Evolutionary conservation across 2,113 vertebrate genomes (phyloP).

Genomic region (Puntigrus tetrazona): DNA sequence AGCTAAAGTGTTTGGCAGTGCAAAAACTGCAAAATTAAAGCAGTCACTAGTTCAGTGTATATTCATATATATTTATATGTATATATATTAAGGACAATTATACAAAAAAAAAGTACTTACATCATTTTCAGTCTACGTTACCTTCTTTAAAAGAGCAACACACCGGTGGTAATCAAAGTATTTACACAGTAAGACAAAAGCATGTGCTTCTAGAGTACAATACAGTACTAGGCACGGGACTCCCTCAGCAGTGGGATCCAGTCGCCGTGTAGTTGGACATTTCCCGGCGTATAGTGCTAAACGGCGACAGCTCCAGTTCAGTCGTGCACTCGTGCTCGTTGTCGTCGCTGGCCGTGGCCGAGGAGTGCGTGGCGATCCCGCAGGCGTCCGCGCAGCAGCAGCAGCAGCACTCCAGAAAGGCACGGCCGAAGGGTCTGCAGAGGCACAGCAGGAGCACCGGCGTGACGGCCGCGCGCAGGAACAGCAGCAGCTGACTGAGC

Average conservation of each 20-base stretch:
- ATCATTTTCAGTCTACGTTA: conserved; percentile 21
- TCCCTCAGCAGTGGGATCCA: conserved; percentile 87
- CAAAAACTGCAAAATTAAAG: conserved; percentile 42
- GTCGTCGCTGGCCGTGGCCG: conserved; percentile 91
- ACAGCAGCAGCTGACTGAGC: conserved; percentile 93
- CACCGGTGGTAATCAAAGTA: conserved; percentile 25
- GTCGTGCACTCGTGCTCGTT: conserved; percentile 97
- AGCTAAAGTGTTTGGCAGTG: conserved; percentile 48
- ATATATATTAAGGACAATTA: conserved; percentile 38
- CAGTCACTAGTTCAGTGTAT: conserved; percentile 43
- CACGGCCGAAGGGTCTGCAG: conserved; percentile 92
- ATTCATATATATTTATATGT: neutral
- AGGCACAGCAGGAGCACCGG: conserved; percentile 93
- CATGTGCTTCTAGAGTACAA: neutral
- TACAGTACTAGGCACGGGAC: neutral
- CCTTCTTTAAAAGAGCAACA: conserved; percentile 1
- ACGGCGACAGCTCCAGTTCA: conserved; percentile 94
- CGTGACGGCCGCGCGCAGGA: conserved; percentile 93
- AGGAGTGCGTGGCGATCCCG: conserved; percentile 79
- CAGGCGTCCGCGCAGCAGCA: conserved; percentile 90
- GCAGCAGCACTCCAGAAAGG: conserved; percentile 96
- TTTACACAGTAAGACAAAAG: conserved; percentile 39
- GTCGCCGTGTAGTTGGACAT: conserved; percentile 93
- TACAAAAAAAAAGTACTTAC: conserved; percentile 46
- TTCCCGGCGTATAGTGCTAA: conserved; percentile 93